Conservation (phyloP, 2,113 vertebrate species). For the Thamnaconus septentrionalis region DNA sequence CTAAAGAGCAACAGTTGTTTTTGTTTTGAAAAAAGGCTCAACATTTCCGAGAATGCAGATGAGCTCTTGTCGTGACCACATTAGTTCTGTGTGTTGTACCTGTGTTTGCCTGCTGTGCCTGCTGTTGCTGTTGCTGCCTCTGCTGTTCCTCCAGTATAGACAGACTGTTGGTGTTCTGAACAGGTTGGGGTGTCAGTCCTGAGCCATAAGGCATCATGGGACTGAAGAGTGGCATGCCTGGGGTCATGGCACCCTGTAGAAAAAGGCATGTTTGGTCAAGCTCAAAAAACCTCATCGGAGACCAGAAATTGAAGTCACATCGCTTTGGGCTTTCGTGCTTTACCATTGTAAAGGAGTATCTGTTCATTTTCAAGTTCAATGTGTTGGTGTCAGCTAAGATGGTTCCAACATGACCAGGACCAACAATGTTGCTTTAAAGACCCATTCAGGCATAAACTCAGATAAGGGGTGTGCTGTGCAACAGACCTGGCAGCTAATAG, state of each 20-base stretch:
- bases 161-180: conserved; percentile 89
- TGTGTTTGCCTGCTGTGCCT: conserved; percentile 78
- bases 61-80: background rate
- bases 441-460: no score
- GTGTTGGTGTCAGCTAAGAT: no score
- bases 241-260: conserved; percentile 91
- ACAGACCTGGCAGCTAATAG: no score
- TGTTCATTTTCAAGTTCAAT: no score
- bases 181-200: conserved; percentile 94
- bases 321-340: no score
- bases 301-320: background rate
- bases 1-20: conserved; percentile 19
- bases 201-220: conserved; percentile 98
- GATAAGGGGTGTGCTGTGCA: no score
- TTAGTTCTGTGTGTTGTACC: conserved; percentile 31
- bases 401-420: no score
- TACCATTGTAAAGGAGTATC: no score
- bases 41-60: background rate
- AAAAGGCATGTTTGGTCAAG: background rate
- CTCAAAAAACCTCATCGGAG: background rate
- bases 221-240: conserved; percentile 91
- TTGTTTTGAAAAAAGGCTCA: background rate
- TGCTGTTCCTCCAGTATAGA: conserved; percentile 94
- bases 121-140: conserved; percentile 86
- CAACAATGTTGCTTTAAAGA: no score